These are phyloP conservation scores for Sicus ferrugineus DNA, from an alignment of 2,888 invertebrate species.

Conservation along the genomic window DNA sequence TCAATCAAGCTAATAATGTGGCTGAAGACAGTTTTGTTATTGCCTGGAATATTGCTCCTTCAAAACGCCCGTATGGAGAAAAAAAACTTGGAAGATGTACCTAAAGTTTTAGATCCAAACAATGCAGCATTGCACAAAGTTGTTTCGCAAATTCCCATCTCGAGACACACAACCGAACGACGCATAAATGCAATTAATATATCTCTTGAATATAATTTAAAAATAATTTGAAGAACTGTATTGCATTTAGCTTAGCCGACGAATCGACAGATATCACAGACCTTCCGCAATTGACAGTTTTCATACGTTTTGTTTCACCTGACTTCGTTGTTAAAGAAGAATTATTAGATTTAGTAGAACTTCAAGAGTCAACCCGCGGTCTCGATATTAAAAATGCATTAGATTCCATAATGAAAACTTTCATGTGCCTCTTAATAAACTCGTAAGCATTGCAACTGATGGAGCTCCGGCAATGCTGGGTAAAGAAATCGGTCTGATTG, in stretches of 20 bases:
- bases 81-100: slow-evolving; percentile 4
- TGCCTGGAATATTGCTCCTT: not conserved
- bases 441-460: no score
- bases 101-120: not conserved
- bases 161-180: slow-evolving; percentile 13
- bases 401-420: slow-evolving; percentile 3
- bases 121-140: slow-evolving; percentile 4
- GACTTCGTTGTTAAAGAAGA: not conserved
- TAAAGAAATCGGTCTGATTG: not conserved
- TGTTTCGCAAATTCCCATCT: not conserved
- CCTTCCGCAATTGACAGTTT: slow-evolving; percentile 6
- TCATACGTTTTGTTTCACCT: slow-evolving; percentile 3
- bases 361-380: not conserved
- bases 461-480: no score
- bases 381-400: not conserved
- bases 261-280: slow-evolving; percentile 3
- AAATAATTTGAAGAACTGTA: not conserved
- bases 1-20: not conserved
- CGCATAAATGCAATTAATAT: not conserved
- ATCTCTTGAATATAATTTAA: slow-evolving; percentile 7
- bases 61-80: slow-evolving; percentile 10
- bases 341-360: not conserved
- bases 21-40: slow-evolving; percentile 6
- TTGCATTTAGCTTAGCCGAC: slow-evolving; percentile 14
- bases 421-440: slow-evolving; percentile 1